Evolutionary conservation across 1,140 invertebrate genomes (phyloP).

Genomic region (Nasonia vitripennis): DNA sequence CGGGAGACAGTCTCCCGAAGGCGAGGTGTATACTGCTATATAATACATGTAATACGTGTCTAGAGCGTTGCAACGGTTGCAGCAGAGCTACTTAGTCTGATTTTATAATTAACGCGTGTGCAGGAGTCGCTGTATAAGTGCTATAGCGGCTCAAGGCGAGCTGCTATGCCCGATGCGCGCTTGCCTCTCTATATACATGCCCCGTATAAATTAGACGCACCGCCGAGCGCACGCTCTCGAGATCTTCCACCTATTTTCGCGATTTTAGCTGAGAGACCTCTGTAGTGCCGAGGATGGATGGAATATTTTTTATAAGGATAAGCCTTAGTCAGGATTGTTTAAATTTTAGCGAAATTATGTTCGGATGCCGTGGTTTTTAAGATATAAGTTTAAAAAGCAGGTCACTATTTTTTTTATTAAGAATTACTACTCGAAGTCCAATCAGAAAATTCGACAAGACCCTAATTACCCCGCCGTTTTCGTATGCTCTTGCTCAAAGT

Average conservation of each 20-base stretch:
- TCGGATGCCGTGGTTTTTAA: no score
- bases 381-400: no score
- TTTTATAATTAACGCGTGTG: conserved; percentile 18
- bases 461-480: no score
- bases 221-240: neutral
- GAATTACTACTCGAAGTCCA: no score
- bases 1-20: neutral
- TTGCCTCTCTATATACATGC: neutral
- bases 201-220: conserved; percentile 40
- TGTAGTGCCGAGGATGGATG: neutral
- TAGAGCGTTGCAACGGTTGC: neutral
- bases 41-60: neutral
- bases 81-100: neutral
- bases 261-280: neutral
- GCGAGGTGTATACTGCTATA: neutral
- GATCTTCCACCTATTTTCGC: conserved; percentile 15
- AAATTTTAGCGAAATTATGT: no score
- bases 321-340: no score
- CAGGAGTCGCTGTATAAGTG: neutral
- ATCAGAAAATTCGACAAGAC: neutral
- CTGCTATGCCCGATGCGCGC: conserved; percentile 3
- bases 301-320: neutral
- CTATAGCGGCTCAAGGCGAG: conserved; percentile 29
- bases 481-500: no score
- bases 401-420: no score